Evolutionary conservation across 2,113 vertebrate genomes (phyloP).

Genomic region (Percopsis transmontana): DNA sequence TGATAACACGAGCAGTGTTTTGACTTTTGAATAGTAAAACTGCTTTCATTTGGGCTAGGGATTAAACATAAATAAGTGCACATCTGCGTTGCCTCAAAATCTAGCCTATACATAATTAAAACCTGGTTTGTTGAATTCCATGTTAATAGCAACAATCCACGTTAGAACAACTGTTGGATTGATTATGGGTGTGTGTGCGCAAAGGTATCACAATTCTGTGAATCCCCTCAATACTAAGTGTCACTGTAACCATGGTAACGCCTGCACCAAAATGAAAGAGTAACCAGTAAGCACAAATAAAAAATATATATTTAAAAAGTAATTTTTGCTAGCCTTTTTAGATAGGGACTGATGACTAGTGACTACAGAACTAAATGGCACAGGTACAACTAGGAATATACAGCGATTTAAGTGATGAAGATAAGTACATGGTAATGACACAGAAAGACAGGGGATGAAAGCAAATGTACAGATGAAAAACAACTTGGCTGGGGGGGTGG

Average conservation of each 20-base stretch:
- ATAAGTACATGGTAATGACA: too few relatives aligned
- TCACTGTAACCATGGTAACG: slow-evolving; percentile 55
- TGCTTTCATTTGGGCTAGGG: background rate
- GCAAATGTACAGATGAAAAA: too few relatives aligned
- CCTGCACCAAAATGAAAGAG: slow-evolving; percentile 23
- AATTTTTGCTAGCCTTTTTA: too few relatives aligned
- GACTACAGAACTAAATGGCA: too few relatives aligned
- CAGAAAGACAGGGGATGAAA: too few relatives aligned
- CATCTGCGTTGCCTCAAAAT: slow-evolving; percentile 20
- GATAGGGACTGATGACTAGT: too few relatives aligned
- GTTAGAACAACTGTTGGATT: slow-evolving; percentile 1
- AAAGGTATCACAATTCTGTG: slow-evolving; percentile 37
- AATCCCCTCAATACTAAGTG: slow-evolving; percentile 35
- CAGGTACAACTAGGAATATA: too few relatives aligned
- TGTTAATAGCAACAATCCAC: slow-evolving; percentile 32
- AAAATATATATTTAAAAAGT: background rate
- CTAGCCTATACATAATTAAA: background rate
- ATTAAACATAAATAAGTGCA: slow-evolving; percentile 1
- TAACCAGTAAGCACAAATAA: slow-evolving; percentile 1
- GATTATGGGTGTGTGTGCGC: background rate
- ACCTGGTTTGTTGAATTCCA: background rate
- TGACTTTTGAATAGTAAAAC: slow-evolving; percentile 14
- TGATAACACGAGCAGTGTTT: slow-evolving; percentile 52
- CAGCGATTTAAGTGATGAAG: too few relatives aligned
- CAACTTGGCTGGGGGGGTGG: too few relatives aligned